Conservation (phyloP, 2,113 vertebrate species). For the Oriolus oriolus region DNA sequence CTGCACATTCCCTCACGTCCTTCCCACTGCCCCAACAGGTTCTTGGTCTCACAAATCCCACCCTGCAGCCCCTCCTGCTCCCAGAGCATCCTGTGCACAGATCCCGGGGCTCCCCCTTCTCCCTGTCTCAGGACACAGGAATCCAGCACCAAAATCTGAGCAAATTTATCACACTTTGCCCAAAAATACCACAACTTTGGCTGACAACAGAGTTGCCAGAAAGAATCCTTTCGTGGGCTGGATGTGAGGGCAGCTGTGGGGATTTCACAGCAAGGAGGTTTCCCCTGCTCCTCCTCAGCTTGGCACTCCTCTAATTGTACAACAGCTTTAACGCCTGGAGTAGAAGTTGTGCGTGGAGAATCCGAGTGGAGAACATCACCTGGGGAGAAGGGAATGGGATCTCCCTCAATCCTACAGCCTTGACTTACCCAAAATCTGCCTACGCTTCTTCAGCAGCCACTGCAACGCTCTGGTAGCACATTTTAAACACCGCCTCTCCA, state of each 20-base stretch:
- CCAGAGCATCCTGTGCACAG: background rate
- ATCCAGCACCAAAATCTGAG: background rate
- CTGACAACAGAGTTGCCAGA: background rate
- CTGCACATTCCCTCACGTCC: background rate
- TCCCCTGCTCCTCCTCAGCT: background rate
- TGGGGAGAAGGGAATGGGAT: background rate
- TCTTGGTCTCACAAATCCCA: background rate
- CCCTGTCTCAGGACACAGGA: fast-evolving
- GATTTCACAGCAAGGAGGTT: background rate
- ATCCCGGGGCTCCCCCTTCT: background rate
- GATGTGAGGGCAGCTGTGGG: background rate
- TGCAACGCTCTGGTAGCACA: background rate
- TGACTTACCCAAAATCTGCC: background rate
- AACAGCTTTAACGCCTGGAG: background rate
- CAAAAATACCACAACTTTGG: background rate
- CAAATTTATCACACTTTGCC: background rate
- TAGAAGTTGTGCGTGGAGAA: background rate
- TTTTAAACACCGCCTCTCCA: background rate
- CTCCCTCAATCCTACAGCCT: fast-evolving
- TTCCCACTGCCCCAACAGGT: background rate
- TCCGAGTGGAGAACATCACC: background rate
- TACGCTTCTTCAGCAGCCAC: background rate
- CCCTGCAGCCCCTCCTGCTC: background rate
- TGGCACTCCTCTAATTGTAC: background rate
- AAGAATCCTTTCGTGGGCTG: background rate